These are phyloP conservation scores for Acleris holmiana DNA, from an alignment of 2,888 invertebrate species.

Conservation along the genomic window DNA sequence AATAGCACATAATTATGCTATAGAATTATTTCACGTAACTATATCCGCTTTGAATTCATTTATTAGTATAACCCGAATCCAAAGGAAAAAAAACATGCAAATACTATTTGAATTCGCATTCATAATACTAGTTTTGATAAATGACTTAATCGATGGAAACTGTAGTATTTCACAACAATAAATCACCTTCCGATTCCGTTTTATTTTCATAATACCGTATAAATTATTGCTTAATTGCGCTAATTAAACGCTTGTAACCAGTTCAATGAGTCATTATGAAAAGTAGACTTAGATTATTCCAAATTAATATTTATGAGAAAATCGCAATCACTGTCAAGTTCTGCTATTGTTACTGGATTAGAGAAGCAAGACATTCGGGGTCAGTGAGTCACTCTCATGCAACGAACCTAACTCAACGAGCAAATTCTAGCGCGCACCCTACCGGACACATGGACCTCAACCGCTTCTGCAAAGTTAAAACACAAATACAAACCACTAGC, in stretches of 20 bases:
- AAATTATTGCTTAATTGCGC: slow-evolving; percentile 18
- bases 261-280: slow-evolving; percentile 18
- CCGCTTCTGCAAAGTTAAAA: slow-evolving; percentile 62
- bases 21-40: no score
- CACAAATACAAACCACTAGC: slow-evolving; percentile 20
- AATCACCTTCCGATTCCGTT: slow-evolving; percentile 3
- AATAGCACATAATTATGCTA: no score
- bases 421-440: slow-evolving; percentile 70
- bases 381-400: slow-evolving; percentile 58
- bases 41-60: no score
- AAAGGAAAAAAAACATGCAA: no score
- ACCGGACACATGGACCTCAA: slow-evolving; percentile 55
- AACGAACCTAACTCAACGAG: slow-evolving; percentile 79
- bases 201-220: slow-evolving; percentile 17
- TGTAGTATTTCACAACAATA: neutral
- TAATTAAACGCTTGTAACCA: slow-evolving; percentile 17
- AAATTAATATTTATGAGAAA: slow-evolving; percentile 36
- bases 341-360: slow-evolving; percentile 25
- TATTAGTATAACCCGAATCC: no score
- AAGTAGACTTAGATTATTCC: slow-evolving; percentile 37
- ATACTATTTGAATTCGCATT: no score
- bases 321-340: slow-evolving; percentile 17
- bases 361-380: neutral
- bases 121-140: no score
- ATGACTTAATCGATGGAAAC: no score